These are phyloP conservation scores for Brachionus manjavacas DNA, from an alignment of 1,140 invertebrate species.

Conservation along the genomic window DNA sequence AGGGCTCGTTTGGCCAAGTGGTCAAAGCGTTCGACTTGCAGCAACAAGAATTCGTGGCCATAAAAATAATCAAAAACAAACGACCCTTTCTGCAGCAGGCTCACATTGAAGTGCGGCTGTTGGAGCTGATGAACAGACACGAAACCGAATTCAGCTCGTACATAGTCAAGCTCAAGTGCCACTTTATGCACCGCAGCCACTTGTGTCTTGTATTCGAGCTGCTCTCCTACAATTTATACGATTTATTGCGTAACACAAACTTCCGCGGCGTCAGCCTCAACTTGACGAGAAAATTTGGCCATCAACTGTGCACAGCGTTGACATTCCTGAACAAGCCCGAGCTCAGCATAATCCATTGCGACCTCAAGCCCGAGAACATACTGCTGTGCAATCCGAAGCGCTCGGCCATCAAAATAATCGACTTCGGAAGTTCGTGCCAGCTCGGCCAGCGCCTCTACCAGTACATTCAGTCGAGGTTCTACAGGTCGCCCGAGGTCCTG, in stretches of 20 bases:
- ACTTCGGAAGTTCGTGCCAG: slow-evolving; percentile 98
- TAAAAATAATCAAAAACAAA: slow-evolving; percentile 99
- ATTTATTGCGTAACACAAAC: slow-evolving; percentile 96
- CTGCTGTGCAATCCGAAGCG: slow-evolving; percentile 97
- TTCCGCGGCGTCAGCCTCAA: slow-evolving; percentile 98
- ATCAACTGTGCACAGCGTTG: slow-evolving; percentile 89
- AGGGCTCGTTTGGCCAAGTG: slow-evolving; percentile 95
- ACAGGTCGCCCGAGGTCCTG: slow-evolving; percentile 69
- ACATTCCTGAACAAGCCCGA: slow-evolving; percentile 96
- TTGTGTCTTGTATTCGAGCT: slow-evolving; percentile 99
- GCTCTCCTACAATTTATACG: slow-evolving; percentile 97
- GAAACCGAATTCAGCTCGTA: slow-evolving; percentile 88
- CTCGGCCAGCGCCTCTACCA: slow-evolving; percentile 99
- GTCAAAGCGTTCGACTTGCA: slow-evolving; percentile 97
- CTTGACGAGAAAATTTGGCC: slow-evolving; percentile 97
- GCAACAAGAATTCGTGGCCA: slow-evolving; percentile 94
- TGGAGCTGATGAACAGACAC: slow-evolving; percentile 99
- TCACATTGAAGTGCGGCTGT: slow-evolving; percentile 97
- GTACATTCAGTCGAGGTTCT: slow-evolving; percentile 99
- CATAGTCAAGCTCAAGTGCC: slow-evolving; percentile 97
- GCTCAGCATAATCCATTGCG: slow-evolving; percentile 98
- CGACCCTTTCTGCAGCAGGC: slow-evolving; percentile 99
- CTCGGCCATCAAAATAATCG: slow-evolving; percentile 98
- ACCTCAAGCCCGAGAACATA: slow-evolving; percentile 99
- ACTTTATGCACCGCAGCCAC: slow-evolving; percentile 92